phyloP scores from a whole-genome alignment of 2,113 vertebrate genomes.

The Euleptes europaea region DNA sequence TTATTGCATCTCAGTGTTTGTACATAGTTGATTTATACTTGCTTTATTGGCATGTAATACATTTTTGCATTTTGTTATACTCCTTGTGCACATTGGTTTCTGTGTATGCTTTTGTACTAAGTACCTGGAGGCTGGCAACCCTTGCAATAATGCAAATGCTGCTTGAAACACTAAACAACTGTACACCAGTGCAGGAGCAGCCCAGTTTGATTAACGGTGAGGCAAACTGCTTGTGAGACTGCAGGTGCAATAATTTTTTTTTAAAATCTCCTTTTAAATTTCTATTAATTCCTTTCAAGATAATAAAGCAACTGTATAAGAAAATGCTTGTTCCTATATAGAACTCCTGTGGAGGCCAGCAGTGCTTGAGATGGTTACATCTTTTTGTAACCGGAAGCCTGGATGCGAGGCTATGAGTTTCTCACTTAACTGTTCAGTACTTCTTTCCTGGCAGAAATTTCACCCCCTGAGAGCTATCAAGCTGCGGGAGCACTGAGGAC shows the following conservation, averaged over 20 bases:
- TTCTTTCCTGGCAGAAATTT: conserved; percentile 52
- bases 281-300: neutral
- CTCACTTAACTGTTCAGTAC: fast-evolving
- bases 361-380: neutral
- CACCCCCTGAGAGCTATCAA: conserved; percentile 57
- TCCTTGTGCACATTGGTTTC: too few species aligned
- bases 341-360: neutral
- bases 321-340: neutral
- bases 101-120: too few species aligned
- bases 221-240: neutral
- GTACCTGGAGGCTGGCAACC: too few species aligned
- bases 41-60: too few species aligned
- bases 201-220: neutral
- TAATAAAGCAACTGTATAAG: neutral
- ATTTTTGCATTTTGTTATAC: too few species aligned
- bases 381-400: neutral
- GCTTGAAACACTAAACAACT: neutral
- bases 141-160: neutral
- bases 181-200: neutral
- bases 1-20: too few species aligned
- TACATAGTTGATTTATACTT: too few species aligned
- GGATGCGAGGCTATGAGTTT: too few species aligned
- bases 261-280: neutral
- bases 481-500: conserved; percentile 39
- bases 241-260: neutral